Conservation (phyloP, 2,797 vertebrate species). For the Squalus acanthias region DNA sequence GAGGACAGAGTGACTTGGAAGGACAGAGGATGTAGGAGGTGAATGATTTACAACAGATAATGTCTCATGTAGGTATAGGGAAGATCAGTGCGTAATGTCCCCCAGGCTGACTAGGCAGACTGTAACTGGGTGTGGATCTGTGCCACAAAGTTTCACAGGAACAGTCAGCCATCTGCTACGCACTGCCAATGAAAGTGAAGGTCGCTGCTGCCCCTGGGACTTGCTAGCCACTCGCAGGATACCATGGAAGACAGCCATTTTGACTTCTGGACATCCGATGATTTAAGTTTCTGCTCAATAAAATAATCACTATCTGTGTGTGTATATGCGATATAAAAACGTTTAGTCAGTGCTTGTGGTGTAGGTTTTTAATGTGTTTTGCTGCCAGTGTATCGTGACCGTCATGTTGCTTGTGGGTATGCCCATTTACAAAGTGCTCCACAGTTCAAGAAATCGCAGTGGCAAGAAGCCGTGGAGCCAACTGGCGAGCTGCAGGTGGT, state of each 20-base stretch:
- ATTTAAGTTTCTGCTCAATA: background rate
- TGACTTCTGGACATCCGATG: background rate
- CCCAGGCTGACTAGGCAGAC: background rate
- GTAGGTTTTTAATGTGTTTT: background rate
- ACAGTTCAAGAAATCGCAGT: background rate
- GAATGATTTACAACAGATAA: background rate
- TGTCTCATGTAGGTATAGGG: background rate
- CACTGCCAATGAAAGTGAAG: background rate
- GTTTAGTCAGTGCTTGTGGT: background rate
- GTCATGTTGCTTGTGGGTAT: too few species aligned
- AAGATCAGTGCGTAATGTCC: background rate
- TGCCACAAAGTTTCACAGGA: background rate
- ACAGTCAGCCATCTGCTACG: background rate
- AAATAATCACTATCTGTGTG: background rate
- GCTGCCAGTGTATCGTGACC: background rate
- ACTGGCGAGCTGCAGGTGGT: background rate
- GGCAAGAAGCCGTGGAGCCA: background rate
- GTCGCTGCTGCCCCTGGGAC: too few species aligned
- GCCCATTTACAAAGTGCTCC: background rate
- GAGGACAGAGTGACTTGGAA: background rate
- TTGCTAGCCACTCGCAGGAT: too few species aligned
- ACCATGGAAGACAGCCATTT: background rate
- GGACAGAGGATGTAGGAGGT: background rate
- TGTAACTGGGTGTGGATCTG: background rate
- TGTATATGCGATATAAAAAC: background rate